Conservation (phyloP, 2,797 vertebrate genomes). For the Amphiprion clarkii region DNA sequence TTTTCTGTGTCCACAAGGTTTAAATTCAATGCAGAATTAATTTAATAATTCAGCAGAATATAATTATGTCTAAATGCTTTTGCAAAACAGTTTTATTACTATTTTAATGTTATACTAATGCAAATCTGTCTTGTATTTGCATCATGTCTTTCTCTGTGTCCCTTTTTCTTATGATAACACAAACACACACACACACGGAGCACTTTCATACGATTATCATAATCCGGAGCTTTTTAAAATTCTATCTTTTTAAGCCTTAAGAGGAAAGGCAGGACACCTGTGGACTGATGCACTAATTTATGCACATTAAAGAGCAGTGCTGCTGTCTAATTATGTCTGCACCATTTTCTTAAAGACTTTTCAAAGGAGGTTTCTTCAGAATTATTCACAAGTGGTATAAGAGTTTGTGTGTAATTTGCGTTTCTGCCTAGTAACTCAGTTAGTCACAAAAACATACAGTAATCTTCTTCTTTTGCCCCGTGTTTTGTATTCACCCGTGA, state of each 20-base stretch:
- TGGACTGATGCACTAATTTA: conserved; percentile 60
- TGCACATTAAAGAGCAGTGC: conserved; percentile 66
- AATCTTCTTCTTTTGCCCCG: conserved; percentile 31
- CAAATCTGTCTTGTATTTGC: conserved; percentile 37
- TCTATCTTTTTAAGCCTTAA: conserved; percentile 59
- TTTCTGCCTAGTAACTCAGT: conserved; percentile 33
- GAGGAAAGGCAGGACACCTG: conserved; percentile 65
- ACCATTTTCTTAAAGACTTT: conserved; percentile 66
- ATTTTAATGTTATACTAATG: conserved; percentile 30
- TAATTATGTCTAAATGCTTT: conserved; percentile 1
- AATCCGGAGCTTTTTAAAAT: conserved; percentile 68
- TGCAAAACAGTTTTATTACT: conserved; percentile 4
- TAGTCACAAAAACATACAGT: conserved; percentile 35
- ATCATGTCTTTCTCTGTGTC: conserved; percentile 4
- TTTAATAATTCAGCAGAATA: conserved; percentile 21
- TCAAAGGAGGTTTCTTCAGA: conserved; percentile 60
- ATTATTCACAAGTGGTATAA: conserved; percentile 52
- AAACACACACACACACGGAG: neutral
- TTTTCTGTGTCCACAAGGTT: neutral
- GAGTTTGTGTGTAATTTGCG: conserved; percentile 31
- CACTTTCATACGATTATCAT: conserved; percentile 59
- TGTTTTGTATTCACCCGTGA: conserved; percentile 29
- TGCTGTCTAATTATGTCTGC: conserved; percentile 63
- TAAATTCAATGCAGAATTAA: neutral
- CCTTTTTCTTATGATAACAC: conserved; percentile 20